These are phyloP conservation scores for Drosophila testacea DNA, from an alignment of 2,888 invertebrate genomes.

Conservation along the genomic window DNA sequence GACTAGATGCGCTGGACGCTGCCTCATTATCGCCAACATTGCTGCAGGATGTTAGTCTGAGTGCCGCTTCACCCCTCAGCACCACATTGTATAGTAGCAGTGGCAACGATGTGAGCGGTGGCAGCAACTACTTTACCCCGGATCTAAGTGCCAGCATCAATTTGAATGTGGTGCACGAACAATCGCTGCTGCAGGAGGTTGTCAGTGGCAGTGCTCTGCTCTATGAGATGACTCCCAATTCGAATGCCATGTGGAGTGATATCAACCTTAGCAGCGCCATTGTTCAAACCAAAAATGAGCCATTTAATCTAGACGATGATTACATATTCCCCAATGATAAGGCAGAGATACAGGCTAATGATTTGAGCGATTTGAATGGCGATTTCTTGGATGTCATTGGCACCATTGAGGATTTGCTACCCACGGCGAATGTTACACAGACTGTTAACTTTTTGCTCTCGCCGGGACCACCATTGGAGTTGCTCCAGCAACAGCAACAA, in stretches of 20 bases:
- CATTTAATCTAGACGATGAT: slow-evolving; percentile 93
- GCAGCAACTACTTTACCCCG: slow-evolving; percentile 66
- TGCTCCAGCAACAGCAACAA: slow-evolving; percentile 80
- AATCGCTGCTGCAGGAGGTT: slow-evolving; percentile 57
- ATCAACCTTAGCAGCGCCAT: slow-evolving; percentile 82
- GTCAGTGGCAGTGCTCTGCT: slow-evolving; percentile 64
- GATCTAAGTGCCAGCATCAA: slow-evolving; percentile 67
- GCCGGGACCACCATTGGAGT: slow-evolving; percentile 81
- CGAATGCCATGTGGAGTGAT: slow-evolving; percentile 85
- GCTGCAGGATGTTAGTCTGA: slow-evolving; percentile 83
- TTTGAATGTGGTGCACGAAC: slow-evolving; percentile 56
- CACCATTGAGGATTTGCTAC: slow-evolving; percentile 92
- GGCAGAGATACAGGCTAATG: slow-evolving; percentile 93
- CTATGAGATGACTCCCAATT: slow-evolving; percentile 80
- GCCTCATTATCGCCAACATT: slow-evolving; percentile 84
- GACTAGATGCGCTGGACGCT: slow-evolving; percentile 83
- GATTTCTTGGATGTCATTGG: slow-evolving; percentile 90
- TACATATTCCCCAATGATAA: slow-evolving; percentile 96
- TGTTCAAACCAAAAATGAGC: slow-evolving; percentile 86
- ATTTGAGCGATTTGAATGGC: slow-evolving; percentile 93
- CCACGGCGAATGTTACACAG: slow-evolving; percentile 58
- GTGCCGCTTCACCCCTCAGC: slow-evolving; percentile 80
- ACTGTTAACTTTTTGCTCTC: slow-evolving; percentile 78
- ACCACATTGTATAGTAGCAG: slow-evolving; percentile 67
- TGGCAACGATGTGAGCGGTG: slow-evolving; percentile 33